Percentiles rank a stretch among this genome's conserved stretches.
Conservation (phyloP, 2,113 vertebrate genomes). For the Cettia cetti region DNA sequence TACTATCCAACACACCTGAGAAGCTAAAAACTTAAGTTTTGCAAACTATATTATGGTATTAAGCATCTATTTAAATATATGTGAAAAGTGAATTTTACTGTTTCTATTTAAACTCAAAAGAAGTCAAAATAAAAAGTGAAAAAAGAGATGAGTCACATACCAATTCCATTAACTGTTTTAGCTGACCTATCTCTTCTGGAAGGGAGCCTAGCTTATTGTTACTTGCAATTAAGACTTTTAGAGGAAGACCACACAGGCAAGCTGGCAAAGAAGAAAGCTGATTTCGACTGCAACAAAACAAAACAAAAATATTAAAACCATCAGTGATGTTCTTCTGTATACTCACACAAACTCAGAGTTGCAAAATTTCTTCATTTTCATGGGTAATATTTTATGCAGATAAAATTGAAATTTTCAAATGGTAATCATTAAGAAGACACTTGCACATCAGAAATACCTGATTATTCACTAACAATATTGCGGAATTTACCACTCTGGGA, state of each 20-base stretch:
- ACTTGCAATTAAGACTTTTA: conserved; percentile 93
- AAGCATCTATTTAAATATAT: background rate
- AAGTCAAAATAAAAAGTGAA: conserved; percentile 24
- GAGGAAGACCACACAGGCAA: conserved; percentile 91
- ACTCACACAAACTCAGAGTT: background rate
- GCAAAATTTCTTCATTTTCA: background rate
- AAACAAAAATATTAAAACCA: conserved; percentile 49
- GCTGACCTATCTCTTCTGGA: conserved; percentile 90
- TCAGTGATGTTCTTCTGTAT: background rate
- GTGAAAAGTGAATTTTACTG: background rate
- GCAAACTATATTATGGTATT: background rate
- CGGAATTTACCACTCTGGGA: background rate
- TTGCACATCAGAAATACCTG: background rate
- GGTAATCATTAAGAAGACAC: background rate
- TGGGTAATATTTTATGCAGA: background rate
- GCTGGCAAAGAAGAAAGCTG: conserved; percentile 88
- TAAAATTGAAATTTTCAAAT: background rate
- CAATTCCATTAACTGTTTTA: conserved; percentile 93
- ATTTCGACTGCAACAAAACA: conserved; percentile 85
- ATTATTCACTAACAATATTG: background rate
- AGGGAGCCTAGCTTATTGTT: conserved; percentile 96
- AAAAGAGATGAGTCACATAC: conserved; percentile 73
- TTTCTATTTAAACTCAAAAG: background rate
- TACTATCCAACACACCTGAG: background rate
- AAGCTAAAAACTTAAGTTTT: background rate